phyloP scores from a whole-genome alignment of 2,888 invertebrate species.

The Girardia tigrina region DNA sequence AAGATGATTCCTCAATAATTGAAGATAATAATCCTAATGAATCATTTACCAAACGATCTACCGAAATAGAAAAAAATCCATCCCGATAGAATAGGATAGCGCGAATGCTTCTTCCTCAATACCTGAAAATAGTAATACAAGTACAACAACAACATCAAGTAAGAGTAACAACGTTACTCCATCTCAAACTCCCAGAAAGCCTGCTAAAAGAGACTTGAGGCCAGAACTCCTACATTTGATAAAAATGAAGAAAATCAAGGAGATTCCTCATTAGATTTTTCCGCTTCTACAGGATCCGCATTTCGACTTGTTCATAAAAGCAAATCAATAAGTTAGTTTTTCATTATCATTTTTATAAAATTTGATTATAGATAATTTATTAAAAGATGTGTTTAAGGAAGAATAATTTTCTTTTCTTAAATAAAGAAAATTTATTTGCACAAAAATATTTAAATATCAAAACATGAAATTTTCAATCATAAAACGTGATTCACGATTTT shows the following conservation, averaged over 20 bases:
- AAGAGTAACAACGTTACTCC: slow-evolving; percentile 15
- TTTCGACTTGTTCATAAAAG: background rate
- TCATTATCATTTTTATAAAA: too few species aligned
- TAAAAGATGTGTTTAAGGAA: too few species aligned
- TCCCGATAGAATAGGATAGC: background rate
- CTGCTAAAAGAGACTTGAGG: slow-evolving; percentile 1
- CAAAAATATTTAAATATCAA: too few species aligned
- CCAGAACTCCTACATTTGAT: background rate
- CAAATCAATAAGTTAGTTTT: background rate
- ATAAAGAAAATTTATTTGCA: too few species aligned
- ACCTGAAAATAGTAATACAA: slow-evolving; percentile 6
- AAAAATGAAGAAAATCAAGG: slow-evolving; percentile 14
- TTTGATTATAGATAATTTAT: too few species aligned
- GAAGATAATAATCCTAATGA: background rate
- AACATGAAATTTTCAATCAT: too few species aligned
- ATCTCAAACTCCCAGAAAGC: background rate
- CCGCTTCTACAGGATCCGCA: background rate
- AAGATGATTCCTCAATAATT: background rate
- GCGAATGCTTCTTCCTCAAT: background rate
- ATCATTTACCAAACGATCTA: background rate
- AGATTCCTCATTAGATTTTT: background rate
- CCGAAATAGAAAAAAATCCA: background rate
- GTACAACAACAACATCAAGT: slow-evolving; percentile 2
- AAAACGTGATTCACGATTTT: too few species aligned
- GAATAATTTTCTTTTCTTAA: too few species aligned